These are phyloP conservation scores for Beroe ovata DNA, from an alignment of 37 sponge, comb jelly and placozoan species.

Conservation along the genomic window DNA sequence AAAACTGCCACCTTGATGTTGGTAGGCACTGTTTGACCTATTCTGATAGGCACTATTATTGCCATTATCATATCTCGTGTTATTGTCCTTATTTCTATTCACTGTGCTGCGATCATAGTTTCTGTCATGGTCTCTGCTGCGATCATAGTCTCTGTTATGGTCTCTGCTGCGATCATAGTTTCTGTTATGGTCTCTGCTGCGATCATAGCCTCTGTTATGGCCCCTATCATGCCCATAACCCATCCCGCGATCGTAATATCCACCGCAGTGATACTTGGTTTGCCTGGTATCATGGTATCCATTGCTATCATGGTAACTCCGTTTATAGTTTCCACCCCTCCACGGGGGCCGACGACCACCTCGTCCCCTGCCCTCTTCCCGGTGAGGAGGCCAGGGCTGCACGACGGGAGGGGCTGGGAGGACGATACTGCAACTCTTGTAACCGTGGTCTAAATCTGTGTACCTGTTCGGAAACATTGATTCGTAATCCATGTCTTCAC, in stretches of 20 bases:
- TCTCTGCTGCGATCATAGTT: background rate
- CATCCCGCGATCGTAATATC: background rate
- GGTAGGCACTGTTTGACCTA: too few relatives aligned
- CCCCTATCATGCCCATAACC: too few relatives aligned
- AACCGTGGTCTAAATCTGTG: conserved; percentile 27
- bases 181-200: background rate
- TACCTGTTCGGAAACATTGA: conserved; percentile 21
- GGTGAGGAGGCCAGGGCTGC: conserved; percentile 17
- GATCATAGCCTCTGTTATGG: background rate
- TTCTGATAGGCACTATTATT: background rate
- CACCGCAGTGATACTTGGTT: background rate
- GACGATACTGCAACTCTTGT: background rate
- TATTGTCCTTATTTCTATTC: background rate
- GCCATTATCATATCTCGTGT: background rate
- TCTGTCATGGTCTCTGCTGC: background rate
- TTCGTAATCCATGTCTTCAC: conserved; percentile 28
- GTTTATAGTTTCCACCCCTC: background rate
- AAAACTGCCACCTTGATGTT: too few relatives aligned
- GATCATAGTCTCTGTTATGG: conserved; percentile 1
- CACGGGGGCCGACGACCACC: background rate
- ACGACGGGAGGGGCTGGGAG: conserved; percentile 44
- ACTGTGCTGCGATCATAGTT: background rate
- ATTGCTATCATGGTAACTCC: background rate
- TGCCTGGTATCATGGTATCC: background rate
- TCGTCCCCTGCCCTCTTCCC: background rate